phyloP scores from a whole-genome alignment of 1,140 invertebrate genomes.

The Drosophila simulans region DNA sequence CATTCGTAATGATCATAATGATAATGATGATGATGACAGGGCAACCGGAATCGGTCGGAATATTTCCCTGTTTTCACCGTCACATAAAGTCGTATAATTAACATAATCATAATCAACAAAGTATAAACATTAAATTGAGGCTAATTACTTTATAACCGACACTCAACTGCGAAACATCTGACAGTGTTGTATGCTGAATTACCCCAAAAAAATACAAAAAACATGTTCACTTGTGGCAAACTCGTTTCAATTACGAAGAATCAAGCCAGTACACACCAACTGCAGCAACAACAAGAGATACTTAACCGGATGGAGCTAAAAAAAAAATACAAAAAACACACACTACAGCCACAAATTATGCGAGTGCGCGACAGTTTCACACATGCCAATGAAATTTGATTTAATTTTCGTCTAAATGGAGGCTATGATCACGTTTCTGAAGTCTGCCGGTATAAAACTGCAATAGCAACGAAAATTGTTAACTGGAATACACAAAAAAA shows the following conservation, averaged over 20 bases:
- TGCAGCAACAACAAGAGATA: slow-evolving; percentile 27
- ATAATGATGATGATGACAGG: slow-evolving; percentile 33
- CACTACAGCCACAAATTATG: slow-evolving; percentile 37
- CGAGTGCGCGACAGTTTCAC: slow-evolving; percentile 58
- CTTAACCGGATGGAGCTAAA: slow-evolving; percentile 41
- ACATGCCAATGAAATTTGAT: slow-evolving; percentile 70
- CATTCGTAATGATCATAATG: slow-evolving; percentile 37
- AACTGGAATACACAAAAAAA: slow-evolving; percentile 32
- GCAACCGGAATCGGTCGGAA: slow-evolving; percentile 51
- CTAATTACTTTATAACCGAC: slow-evolving; percentile 83
- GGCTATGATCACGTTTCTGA: slow-evolving; percentile 70
- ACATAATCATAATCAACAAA: slow-evolving; percentile 83
- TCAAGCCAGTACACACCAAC: slow-evolving; percentile 19
- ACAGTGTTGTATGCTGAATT: slow-evolving; percentile 53
- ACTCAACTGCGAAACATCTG: slow-evolving; percentile 77
- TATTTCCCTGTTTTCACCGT: slow-evolving; percentile 63
- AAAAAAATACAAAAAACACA: slow-evolving; percentile 10
- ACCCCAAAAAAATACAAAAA: slow-evolving; percentile 50
- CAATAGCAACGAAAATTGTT: slow-evolving; percentile 18
- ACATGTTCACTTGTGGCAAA: slow-evolving; percentile 80
- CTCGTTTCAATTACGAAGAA: slow-evolving; percentile 79
- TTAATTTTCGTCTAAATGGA: slow-evolving; percentile 74
- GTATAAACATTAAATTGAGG: slow-evolving; percentile 83
- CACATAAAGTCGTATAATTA: slow-evolving; percentile 82
- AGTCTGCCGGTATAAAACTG: slow-evolving; percentile 44